These are phyloP conservation scores for Pinctada fucata DNA, from an alignment of 2,888 invertebrate genomes.

Conservation along the genomic window DNA sequence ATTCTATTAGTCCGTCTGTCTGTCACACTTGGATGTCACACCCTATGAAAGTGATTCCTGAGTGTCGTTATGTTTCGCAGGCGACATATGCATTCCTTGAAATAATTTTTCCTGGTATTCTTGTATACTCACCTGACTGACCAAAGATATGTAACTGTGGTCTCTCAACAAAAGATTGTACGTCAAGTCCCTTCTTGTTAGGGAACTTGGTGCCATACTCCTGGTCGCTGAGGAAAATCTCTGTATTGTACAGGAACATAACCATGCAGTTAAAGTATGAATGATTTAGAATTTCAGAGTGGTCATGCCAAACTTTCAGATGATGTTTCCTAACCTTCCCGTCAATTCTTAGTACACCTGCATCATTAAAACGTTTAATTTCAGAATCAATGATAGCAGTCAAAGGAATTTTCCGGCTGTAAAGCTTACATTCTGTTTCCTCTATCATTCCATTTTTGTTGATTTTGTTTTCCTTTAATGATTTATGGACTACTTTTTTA, in stretches of 20 bases:
- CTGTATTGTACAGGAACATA: slow-evolving; percentile 8
- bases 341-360: slow-evolving; percentile 2
- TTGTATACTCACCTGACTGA: slow-evolving; percentile 6
- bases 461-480: neutral
- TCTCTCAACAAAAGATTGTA: slow-evolving; percentile 6
- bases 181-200: slow-evolving; percentile 2
- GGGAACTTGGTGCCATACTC: neutral
- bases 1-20: no score
- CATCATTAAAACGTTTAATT: neutral
- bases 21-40: no score
- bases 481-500: neutral
- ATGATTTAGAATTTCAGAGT: slow-evolving; percentile 8
- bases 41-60: no score
- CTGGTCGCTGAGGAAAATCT: neutral
- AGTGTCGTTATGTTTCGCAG: no score
- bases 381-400: slow-evolving; percentile 1
- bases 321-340: neutral
- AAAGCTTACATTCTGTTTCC: neutral
- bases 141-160: slow-evolving; percentile 17
- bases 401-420: neutral
- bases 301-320: slow-evolving; percentile 17
- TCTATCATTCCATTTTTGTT: neutral
- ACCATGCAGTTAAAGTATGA: slow-evolving; percentile 6
- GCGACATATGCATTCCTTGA: no score
- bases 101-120: no score